Evolutionary conservation across 1,140 invertebrate species (phyloP), one percentile per base, ranked within the genome.

Genomic region (Drosophila insularis): DNA sequence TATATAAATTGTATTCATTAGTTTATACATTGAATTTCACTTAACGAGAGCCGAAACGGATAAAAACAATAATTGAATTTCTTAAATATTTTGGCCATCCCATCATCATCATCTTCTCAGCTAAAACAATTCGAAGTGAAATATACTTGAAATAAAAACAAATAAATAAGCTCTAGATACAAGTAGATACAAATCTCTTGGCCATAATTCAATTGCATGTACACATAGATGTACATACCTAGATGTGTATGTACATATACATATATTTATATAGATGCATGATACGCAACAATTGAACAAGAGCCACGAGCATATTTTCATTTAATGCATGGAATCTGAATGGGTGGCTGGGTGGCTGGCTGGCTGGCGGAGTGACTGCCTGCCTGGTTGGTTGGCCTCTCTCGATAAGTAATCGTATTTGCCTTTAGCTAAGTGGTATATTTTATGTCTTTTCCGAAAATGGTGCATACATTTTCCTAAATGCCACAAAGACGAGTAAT

Each of bases 41-140:
- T 35, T 32, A 58, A 58, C 14, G 8, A 37, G 32, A 58, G n/a
- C 55, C 8, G 17, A 58, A 14, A 56, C 27, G 31, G 27, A 56
- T 17, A 58, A 32, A 37, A 11, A 58, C 73, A 75, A 43, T 64
- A 74, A 78, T 85, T 56, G 62, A 81, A 74, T 71, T 58, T 62
- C 63, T 71, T 63, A 61, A 81, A 85, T 81, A 78, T 81, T 86
- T 85, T 66, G 64, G 60, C 21, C 63, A 77, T 80, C 60, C 55
- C 69, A 71, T 75, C 73, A 75, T 71, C 63, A 11, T 37, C 13
- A 56, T 62, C 72, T 59, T 63, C 56, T 23, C 64, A 69, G 63
- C 64, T 56, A 58, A 17, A 53, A 66, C 39, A 50, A 61, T 11
- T 21, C 31, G 13, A 39, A 72, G 63, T 71, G 23, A 80, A 78